Percentiles rank a stretch among this genome's conserved stretches.
These are phyloP conservation scores for Heliconius hewitsoni DNA, from an alignment of 1,140 invertebrate genomes.

Conservation along the genomic window DNA sequence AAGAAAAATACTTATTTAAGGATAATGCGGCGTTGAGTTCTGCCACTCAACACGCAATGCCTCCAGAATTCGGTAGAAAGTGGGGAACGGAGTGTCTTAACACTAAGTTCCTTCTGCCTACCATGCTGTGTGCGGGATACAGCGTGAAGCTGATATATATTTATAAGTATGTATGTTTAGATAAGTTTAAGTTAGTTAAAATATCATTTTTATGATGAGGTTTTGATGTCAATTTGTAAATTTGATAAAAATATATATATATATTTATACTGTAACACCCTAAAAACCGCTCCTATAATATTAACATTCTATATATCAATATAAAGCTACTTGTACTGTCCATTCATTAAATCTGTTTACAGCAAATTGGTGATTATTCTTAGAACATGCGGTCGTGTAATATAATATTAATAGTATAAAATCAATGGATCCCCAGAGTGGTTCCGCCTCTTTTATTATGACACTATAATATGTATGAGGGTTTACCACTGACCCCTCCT, in stretches of 20 bases:
- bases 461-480: slow-evolving; percentile 66
- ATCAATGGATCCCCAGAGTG: slow-evolving; percentile 66
- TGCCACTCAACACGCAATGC: too few species aligned
- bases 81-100: too few species aligned
- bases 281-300: neutral
- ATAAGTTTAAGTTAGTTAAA: neutral
- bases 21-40: too few species aligned
- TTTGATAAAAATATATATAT: too few species aligned
- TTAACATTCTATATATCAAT: neutral
- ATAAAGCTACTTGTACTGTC: neutral
- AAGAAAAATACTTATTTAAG: too few species aligned
- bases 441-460: slow-evolving; percentile 61
- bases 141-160: too few species aligned
- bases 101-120: too few species aligned
- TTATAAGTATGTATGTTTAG: too few species aligned
- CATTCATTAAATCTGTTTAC: slow-evolving; percentile 21
- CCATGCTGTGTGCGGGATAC: too few species aligned
- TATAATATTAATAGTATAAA: slow-evolving; percentile 68
- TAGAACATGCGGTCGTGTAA: slow-evolving; percentile 41
- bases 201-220: too few species aligned
- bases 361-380: slow-evolving; percentile 42
- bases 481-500: slow-evolving; percentile 56
- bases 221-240: too few species aligned
- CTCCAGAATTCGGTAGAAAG: too few species aligned
- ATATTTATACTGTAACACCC: neutral